Percentiles rank a stretch among this genome's conserved stretches.
phyloP scores from a whole-genome alignment of 2,113 vertebrate genomes.

The Aldabrachelys gigantea region DNA sequence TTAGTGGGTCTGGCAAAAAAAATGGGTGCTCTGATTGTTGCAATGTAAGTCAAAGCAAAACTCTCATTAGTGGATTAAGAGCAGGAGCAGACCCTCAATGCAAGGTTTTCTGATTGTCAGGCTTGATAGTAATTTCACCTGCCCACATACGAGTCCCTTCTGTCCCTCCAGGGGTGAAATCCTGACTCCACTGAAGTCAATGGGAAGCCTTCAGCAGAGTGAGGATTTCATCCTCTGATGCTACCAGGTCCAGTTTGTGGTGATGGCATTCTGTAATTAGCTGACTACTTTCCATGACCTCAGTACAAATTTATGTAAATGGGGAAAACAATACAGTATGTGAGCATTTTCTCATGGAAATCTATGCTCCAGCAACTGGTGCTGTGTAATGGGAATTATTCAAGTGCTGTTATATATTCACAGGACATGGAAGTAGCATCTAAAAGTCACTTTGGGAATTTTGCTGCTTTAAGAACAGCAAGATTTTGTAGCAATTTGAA shows the following conservation, averaged over 20 bases:
- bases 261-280: not conserved
- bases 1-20: not conserved
- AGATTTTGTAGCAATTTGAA: not conserved
- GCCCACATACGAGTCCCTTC: not conserved
- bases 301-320: not conserved
- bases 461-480: not conserved
- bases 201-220: not conserved
- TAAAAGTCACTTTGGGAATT: not conserved
- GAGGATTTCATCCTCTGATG: not conserved
- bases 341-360: not conserved
- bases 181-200: fast-evolving
- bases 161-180: not conserved
- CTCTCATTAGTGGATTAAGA: not conserved
- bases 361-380: not conserved
- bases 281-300: not conserved
- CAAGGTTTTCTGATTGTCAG: not conserved
- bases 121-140: not conserved
- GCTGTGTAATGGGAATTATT: not conserved
- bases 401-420: not conserved
- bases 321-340: not conserved
- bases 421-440: not conserved
- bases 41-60: not conserved
- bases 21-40: not conserved
- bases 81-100: not conserved
- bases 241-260: not conserved